Evolutionary conservation across 2,797 vertebrate genomes (phyloP), one percentile per base, ranked within the genome.

Genomic region (Tachyglossus aculeatus): DNA sequence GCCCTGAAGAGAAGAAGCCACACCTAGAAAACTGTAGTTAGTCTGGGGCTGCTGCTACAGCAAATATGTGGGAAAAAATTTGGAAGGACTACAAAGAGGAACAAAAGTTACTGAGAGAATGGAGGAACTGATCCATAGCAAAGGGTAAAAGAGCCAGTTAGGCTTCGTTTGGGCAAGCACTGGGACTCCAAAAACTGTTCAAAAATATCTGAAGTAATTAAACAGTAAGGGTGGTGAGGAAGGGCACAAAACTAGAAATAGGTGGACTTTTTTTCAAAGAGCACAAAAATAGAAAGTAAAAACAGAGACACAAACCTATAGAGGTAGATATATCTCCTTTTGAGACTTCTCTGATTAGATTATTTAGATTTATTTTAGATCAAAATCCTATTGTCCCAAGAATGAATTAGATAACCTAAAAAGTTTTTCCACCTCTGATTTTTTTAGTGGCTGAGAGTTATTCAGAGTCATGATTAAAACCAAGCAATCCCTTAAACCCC

Each of bases 41-140:
- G 34, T 45, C 9, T 29, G 62, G 32, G 47, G 25, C 54, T 39
- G 44, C 69, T 68, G 74, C 70, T 43, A 79, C 85, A 82, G 66
- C 82, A 83, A 74, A 52, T 44, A 77, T 51, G 25, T 18, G 71
- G 56, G 59, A 60, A 60, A 76, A 58, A 78, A 63, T 32, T 71
- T 71, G 64, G 58, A 64, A 21, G 24, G 52, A 7, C 15, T 2
- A 3, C 68, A 73, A 85, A 87, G 82, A 85, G 85, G 82, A 87
- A 87, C 54, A 71, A 27, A 56, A 47, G 67, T 62, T 83, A 87
- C 87, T 83, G 72, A 79, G 83, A 81, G 80, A 75, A 80, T 43
- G 75, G 78, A 63, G 59, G 75, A 73, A 76, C 78, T 60, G 56
- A 63, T 58, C 63, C 55, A 38, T 8, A 59, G 71, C 70, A 59